Conservation (phyloP, 2,888 invertebrate species). For the Amblyjoppa proteus region DNA sequence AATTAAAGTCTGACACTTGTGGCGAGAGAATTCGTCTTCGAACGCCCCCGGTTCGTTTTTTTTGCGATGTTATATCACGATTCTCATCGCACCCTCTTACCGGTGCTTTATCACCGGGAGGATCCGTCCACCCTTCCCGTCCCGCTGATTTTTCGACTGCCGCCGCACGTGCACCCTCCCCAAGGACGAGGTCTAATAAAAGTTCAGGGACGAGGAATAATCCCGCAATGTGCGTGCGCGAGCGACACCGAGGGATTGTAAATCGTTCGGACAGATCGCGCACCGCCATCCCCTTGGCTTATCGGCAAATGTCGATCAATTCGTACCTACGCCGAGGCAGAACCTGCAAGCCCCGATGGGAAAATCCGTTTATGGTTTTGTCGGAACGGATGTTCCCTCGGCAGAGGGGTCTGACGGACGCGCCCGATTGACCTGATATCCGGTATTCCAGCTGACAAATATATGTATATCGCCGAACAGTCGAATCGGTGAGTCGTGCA, state of each 20-base stretch:
- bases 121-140: conserved; percentile 43
- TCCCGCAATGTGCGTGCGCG: not conserved
- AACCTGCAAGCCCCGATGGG: conserved; percentile 11
- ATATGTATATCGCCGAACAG: not conserved
- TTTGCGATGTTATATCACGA: conserved; percentile 20
- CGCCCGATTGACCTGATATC: conserved; percentile 21
- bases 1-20: conserved; percentile 17
- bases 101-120: conserved; percentile 28
- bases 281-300: conserved; percentile 14
- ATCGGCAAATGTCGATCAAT: conserved; percentile 39
- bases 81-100: conserved; percentile 25
- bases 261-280: conserved; percentile 8
- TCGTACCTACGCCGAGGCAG: not conserved
- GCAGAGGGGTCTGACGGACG: not conserved
- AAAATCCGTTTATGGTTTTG: conserved; percentile 15
- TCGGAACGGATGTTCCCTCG: conserved; percentile 27
- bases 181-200: conserved; percentile 49
- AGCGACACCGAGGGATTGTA: not conserved
- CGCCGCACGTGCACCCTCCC: conserved; percentile 13
- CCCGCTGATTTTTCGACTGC: conserved; percentile 46
- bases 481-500: not conserved
- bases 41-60: not conserved
- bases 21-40: conserved; percentile 18
- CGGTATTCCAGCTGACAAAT: conserved; percentile 14
- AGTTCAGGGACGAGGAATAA: conserved; percentile 51